Evolutionary conservation across 2,888 invertebrate genomes (phyloP), one percentile per base, ranked within the genome.

Genomic region (Cryptus viduatorius): DNA sequence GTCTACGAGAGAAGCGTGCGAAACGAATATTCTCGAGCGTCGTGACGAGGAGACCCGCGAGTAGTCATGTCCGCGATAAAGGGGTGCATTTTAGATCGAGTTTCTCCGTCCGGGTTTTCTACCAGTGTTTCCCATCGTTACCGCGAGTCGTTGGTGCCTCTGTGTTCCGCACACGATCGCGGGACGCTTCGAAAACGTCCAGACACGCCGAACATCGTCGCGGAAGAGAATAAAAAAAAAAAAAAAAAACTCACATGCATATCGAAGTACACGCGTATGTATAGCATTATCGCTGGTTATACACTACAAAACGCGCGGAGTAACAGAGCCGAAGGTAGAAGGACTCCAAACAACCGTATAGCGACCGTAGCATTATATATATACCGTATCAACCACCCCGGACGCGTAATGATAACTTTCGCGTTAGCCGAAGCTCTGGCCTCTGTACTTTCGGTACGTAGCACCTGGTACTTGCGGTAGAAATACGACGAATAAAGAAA

Each of bases 21-120:
- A 56, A 56, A 56, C 37, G 19, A 19, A 19, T 56, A 56, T 19
- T 59, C 29, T 24, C 12, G 8, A 0, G 12, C 59, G 19, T 31
- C 59, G 59, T 24, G 2, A 24, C 10, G 14, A 16, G 24, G 56
- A 56, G 56, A 10, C 24, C 16, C 56, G 56, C 37, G 37, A 4
- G 37, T 8, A 37, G 37, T 19, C 56, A 56, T 56, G 56, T 5
- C 56, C 31, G 64, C 56, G 48, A 65, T 78, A 71, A 78, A 86
- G 81, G 88, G 88, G 88, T 89, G 88, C 86, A 88, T 89, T 88
- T 86, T 84, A 76, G 77, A 88, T 87, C 71, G 50, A 42, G 75
- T 56, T 77, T 79, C 61, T 59, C 42, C 10, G 61, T 42, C 44
- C 19, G 31, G 19, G 19, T 31, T 37, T 42, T 56, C 68, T 50